Conservation (phyloP, 1,140 invertebrate genomes). For the Colletes gigas region DNA sequence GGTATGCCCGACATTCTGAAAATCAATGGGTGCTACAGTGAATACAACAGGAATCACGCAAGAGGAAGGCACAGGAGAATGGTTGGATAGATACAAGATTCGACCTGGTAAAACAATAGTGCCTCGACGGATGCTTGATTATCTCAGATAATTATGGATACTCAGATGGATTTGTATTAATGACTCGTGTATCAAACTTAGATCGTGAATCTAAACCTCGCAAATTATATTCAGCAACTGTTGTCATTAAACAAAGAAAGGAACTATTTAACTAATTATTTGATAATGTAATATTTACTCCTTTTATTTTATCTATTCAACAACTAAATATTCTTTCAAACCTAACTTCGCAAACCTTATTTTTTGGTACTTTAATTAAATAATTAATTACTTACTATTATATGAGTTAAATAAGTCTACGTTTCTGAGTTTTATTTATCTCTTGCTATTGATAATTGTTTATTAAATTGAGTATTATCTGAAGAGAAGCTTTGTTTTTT, state of each 20-base stretch:
- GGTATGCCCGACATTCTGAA: conserved; percentile 72
- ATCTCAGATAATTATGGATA: conserved; percentile 39
- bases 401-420: too few relatives aligned
- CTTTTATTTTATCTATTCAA: background rate
- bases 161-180: conserved; percentile 30
- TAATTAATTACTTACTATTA: too few relatives aligned
- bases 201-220: background rate
- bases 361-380: too few relatives aligned
- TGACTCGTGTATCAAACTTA: conserved; percentile 11
- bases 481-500: too few relatives aligned
- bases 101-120: conserved; percentile 52
- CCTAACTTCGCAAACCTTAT: too few relatives aligned
- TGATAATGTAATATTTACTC: too few relatives aligned
- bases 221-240: too few relatives aligned
- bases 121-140: conserved; percentile 39
- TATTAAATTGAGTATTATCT: background rate
- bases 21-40: conserved; percentile 67
- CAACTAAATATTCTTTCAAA: too few relatives aligned
- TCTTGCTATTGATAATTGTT: too few relatives aligned
- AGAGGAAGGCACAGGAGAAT: conserved; percentile 44
- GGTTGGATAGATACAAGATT: conserved; percentile 57
- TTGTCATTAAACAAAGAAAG: too few relatives aligned
- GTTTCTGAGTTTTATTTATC: too few relatives aligned
- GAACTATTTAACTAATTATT: too few relatives aligned
- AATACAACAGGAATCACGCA: conserved; percentile 31